These are phyloP conservation scores for Telmatherina bonti DNA, from an alignment of 2,797 vertebrate genomes.

Conservation along the genomic window DNA sequence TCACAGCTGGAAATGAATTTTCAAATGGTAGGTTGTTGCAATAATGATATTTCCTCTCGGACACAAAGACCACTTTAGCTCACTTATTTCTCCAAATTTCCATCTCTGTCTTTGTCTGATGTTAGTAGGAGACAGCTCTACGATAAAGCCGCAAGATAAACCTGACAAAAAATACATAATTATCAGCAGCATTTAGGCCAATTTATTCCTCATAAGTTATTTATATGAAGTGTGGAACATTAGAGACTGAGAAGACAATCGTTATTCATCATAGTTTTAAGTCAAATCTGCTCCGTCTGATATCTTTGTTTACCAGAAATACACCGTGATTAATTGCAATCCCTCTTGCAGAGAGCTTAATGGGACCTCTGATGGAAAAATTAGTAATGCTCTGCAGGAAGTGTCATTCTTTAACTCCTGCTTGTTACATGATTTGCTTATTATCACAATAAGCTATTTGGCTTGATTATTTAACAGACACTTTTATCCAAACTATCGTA, in stretches of 20 bases:
- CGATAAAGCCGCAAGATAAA: too few relatives aligned
- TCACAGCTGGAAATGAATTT: neutral
- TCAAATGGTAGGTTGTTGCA: neutral
- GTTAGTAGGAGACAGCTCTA: too few relatives aligned
- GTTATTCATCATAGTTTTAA: slow-evolving; percentile 23
- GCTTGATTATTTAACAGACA: too few relatives aligned
- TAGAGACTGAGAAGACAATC: slow-evolving; percentile 23
- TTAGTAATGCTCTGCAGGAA: slow-evolving; percentile 53
- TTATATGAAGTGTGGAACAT: slow-evolving; percentile 14
- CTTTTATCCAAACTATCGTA: too few relatives aligned
- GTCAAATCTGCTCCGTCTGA: slow-evolving; percentile 47
- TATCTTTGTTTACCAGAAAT: slow-evolving; percentile 59
- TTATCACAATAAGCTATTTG: slow-evolving; percentile 39
- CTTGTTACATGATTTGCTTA: slow-evolving; percentile 52
- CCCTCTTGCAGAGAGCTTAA: slow-evolving; percentile 50
- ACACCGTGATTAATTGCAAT: slow-evolving; percentile 54
- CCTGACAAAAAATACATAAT: neutral
- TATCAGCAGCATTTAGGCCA: too few relatives aligned
- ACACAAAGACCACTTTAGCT: neutral
- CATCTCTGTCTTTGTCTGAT: too few relatives aligned
- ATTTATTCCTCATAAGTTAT: too few relatives aligned
- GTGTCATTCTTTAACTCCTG: slow-evolving; percentile 45
- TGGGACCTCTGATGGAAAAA: slow-evolving; percentile 60
- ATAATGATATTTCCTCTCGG: neutral
- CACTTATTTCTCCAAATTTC: too few relatives aligned